These are phyloP conservation scores for Pseudeuparius sepicola DNA, from an alignment of 2,888 invertebrate species.

Conservation along the genomic window DNA sequence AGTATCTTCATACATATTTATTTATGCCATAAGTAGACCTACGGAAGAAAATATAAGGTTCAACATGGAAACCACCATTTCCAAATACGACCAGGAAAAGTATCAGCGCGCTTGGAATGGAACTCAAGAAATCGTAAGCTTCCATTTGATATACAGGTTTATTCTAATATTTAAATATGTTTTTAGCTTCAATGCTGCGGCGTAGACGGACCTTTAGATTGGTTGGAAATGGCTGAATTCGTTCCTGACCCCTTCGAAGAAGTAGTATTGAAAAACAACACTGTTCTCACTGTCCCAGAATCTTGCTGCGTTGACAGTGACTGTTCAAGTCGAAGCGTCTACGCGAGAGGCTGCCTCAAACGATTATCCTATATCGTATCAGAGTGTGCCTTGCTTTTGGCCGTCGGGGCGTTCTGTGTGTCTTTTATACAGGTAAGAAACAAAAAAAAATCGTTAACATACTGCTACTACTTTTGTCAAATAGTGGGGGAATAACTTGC, in stretches of 20 bases:
- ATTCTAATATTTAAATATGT: too few relatives aligned
- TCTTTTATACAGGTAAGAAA: slow-evolving; percentile 68
- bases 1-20: slow-evolving; percentile 47
- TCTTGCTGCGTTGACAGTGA: slow-evolving; percentile 22
- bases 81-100: slow-evolving; percentile 37
- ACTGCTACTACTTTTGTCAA: too few relatives aligned
- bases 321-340: slow-evolving; percentile 18
- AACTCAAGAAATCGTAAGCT: slow-evolving; percentile 47
- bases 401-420: slow-evolving; percentile 68
- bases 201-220: slow-evolving; percentile 48
- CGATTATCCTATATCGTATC: slow-evolving; percentile 26
- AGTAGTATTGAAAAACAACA: slow-evolving; percentile 3
- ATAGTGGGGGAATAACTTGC: too few relatives aligned
- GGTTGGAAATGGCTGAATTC: slow-evolving; percentile 33
- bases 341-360: slow-evolving; percentile 24
- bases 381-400: slow-evolving; percentile 53
- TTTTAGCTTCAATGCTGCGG: slow-evolving; percentile 56
- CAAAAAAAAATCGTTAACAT: too few relatives aligned
- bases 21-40: slow-evolving; percentile 43
- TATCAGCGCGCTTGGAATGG: slow-evolving; percentile 46
- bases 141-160: not conserved
- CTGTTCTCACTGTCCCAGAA: slow-evolving; percentile 20
- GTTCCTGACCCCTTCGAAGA: not conserved
- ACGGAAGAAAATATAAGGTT: slow-evolving; percentile 36
- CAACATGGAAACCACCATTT: slow-evolving; percentile 43